Evolutionary conservation across 35 echinoderm and acorn worm species (phyloP).

Genomic region (Ophioderma brevispina): DNA sequence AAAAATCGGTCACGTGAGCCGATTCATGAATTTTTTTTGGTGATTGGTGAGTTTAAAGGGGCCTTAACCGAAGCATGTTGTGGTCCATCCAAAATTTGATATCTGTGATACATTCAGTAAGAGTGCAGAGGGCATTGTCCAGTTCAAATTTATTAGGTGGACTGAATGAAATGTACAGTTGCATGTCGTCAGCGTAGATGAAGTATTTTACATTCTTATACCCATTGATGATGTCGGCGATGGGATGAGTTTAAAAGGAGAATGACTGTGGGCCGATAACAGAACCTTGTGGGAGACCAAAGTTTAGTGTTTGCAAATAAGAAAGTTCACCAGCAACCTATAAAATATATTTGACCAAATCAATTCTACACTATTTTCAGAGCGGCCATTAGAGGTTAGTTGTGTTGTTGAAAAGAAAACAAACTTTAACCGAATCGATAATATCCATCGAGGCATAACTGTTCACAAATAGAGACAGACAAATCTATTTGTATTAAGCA

Average conservation of each 20-base stretch:
- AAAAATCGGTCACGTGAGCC: no score
- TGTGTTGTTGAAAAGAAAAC: no score
- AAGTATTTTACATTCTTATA: neutral
- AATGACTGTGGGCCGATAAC: slow-evolving; percentile 15
- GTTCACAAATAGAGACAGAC: no score
- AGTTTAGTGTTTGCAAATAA: neutral
- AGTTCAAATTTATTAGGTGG: neutral
- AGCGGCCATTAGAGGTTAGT: no score
- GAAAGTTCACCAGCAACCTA: slow-evolving; percentile 15
- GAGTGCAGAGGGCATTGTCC: neutral
- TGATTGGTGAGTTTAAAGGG: no score
- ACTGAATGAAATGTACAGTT: neutral
- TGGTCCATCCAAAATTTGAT: slow-evolving; percentile 9
- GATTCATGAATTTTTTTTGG: no score
- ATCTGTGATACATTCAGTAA: neutral
- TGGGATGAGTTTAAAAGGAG: slow-evolving; percentile 16
- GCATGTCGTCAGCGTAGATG: slow-evolving; percentile 10
- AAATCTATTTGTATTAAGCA: no score
- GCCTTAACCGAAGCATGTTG: slow-evolving; percentile 27
- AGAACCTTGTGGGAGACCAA: slow-evolving; percentile 27
- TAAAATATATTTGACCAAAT: no score
- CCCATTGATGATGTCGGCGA: slow-evolving; percentile 18
- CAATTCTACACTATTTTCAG: no score
- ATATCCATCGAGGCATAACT: no score
- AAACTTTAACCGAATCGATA: no score